A percentile compares a stretch with the other conserved stretches of the same genome.
Evolutionary conservation across 2,113 vertebrate species (phyloP).

Genomic region (Natator depressus): DNA sequence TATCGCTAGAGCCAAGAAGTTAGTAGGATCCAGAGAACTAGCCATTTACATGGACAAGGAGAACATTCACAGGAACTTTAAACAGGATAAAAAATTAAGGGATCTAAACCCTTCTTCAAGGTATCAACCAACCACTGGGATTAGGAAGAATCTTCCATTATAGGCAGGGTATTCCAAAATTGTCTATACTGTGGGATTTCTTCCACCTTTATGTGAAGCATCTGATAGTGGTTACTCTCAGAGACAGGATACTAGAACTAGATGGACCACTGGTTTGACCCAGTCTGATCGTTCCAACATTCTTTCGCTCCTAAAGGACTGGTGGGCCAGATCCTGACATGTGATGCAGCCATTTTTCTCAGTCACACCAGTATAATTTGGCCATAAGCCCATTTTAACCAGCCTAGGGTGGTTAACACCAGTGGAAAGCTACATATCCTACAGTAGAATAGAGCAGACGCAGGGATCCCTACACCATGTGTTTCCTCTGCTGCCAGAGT

Average conservation of each 20-base stretch:
- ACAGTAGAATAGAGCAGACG: neutral
- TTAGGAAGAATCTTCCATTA: neutral
- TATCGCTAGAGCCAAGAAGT: fast-evolving
- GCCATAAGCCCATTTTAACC: neutral
- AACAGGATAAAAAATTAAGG: neutral
- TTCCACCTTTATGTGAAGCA: neutral
- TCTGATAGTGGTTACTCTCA: neutral
- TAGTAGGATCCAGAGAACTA: neutral
- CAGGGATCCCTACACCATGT: neutral
- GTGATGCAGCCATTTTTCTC: neutral
- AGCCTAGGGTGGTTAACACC: neutral
- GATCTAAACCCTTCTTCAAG: neutral
- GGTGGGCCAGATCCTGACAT: neutral
- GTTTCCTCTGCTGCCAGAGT: neutral
- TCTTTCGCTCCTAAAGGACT: neutral
- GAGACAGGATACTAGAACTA: neutral
- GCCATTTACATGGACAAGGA: neutral
- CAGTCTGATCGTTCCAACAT: neutral
- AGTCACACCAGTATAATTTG: neutral
- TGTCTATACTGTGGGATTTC: neutral
- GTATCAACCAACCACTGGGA: neutral
- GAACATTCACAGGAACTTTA: neutral
- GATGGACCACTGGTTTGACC: fast-evolving
- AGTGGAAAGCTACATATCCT: neutral
- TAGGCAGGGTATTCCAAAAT: neutral